Evolutionary conservation across 2,797 vertebrate genomes (phyloP), one percentile per base, ranked within the genome.

Genomic region (Anguilla obscura): DNA sequence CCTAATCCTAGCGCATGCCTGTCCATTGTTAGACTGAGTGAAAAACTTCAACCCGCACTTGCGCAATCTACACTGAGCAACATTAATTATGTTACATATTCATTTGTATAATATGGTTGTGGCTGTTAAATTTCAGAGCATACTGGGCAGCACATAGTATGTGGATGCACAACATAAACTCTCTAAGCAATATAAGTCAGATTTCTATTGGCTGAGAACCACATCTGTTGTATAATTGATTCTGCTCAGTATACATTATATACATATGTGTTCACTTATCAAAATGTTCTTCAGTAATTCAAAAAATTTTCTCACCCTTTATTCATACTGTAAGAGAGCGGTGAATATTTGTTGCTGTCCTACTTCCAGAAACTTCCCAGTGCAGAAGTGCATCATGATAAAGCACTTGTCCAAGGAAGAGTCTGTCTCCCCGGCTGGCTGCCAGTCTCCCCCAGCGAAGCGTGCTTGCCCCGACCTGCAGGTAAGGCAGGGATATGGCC

Each of bases 391-490:
- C 86, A 97, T 99, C n/a, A 95, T 99, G 94, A 95, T 98, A 90
- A 99, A 97, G 92, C 98, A 99, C 90, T 90, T 99, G 87, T 96
- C 97, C 69, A 97, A 97, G 91, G 97, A 97, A n/a, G 95, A 96
- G 0, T 93, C 92, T 0, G 93, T 87, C 76, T 89, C 0, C 92
- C 92, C 93, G 0, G 92, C 93, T 63, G 93, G 92, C 16, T 95
- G 93, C 0, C 92, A 92, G 90, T 98, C 97, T 14, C 98, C 98
- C 27, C 98, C 98, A 0, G 92, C 97, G 89, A 99, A 99, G 86
- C 96, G 98, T 0, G 36, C 95, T 69, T 99, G 98, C 86, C 97
- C 97, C 0, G 96, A 97, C 0, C 89, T 98, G 0, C 97, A 98
- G 98, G 98, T 99, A 93, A 94, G 86, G 66, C 45, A 27, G 18